Percentiles rank a stretch among this genome's conserved stretches.
Conservation (phyloP, 1,140 invertebrate genomes). For the Ylistrum balloti region DNA sequence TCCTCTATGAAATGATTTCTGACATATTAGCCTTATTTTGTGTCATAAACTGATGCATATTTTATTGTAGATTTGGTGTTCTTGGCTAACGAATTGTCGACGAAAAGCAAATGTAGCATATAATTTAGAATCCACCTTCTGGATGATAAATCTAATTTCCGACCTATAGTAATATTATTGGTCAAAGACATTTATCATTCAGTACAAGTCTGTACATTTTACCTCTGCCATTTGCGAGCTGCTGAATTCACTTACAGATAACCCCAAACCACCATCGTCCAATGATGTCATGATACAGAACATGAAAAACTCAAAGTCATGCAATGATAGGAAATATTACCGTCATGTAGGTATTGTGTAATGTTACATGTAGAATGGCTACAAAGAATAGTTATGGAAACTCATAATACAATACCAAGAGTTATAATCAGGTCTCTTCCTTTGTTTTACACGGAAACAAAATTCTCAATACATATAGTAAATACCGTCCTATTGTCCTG, state of each 20-base stretch:
- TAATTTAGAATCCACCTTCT: background rate
- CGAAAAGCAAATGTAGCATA: background rate
- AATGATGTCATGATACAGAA: no score
- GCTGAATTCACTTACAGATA: background rate
- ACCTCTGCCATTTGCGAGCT: background rate
- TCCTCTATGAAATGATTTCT: background rate
- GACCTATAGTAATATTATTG: background rate
- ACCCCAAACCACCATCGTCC: background rate
- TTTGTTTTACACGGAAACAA: no score
- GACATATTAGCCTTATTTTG: background rate
- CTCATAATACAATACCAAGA: no score
- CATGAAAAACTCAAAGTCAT: no score
- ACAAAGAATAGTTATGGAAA: no score
- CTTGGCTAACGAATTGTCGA: background rate
- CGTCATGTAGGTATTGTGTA: no score
- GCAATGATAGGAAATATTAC: no score
- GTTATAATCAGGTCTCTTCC: no score
- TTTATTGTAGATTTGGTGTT: background rate
- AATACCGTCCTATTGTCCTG: no score
- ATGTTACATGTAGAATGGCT: no score
- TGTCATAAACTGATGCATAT: background rate
- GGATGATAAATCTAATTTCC: slow-evolving; percentile 15
- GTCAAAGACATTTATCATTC: background rate
- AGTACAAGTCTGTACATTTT: background rate
- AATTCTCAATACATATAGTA: no score